phyloP scores from a whole-genome alignment of 2,113 vertebrate genomes.

The Toxostoma redivivum region DNA sequence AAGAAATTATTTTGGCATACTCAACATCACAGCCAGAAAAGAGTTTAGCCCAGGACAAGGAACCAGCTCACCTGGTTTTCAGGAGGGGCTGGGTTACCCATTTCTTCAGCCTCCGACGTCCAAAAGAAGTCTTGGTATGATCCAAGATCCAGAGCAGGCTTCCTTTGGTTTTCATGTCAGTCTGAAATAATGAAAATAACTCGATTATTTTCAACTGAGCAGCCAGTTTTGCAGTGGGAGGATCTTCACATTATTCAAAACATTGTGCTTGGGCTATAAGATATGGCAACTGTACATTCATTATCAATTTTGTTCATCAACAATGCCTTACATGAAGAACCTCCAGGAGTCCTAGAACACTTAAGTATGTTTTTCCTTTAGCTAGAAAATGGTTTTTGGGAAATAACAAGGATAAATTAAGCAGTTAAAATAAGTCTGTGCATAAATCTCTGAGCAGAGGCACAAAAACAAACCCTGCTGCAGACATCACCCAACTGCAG shows the following conservation, averaged over 20 bases:
- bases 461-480: neutral
- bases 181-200: constrained; percentile 69
- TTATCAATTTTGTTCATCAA: neutral
- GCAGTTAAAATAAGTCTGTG: neutral
- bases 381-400: neutral
- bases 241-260: neutral
- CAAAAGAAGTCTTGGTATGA: constrained; percentile 89
- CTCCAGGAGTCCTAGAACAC: neutral
- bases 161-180: constrained; percentile 84
- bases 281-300: neutral
- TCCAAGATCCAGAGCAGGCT: constrained; percentile 95
- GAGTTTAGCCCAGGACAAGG: neutral
- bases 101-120: constrained; percentile 87
- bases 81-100: constrained; percentile 92
- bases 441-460: neutral
- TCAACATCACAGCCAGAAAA: neutral
- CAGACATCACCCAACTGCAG: neutral
- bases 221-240: neutral
- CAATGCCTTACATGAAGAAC: neutral
- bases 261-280: neutral
- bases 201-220: neutral
- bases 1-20: neutral
- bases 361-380: neutral
- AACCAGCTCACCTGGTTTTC: constrained; percentile 77
- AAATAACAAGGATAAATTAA: neutral